phyloP scores from a whole-genome alignment of 1,140 invertebrate genomes.

The Drosophila elegans region DNA sequence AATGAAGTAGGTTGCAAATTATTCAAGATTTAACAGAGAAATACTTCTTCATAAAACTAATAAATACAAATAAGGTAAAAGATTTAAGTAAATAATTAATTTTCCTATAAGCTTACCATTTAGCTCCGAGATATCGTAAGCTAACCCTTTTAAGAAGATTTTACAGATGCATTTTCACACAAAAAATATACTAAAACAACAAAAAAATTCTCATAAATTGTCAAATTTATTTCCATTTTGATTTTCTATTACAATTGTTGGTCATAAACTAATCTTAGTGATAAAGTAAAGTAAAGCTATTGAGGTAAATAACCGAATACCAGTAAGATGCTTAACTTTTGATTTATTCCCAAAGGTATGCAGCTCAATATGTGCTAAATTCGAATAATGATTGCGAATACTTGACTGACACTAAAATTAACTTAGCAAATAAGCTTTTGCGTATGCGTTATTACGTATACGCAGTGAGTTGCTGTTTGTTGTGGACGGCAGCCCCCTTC shows the following conservation, averaged over 20 bases:
- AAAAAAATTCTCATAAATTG: too few species aligned
- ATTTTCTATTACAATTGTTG: too few species aligned
- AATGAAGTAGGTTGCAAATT: too few species aligned
- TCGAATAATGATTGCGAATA: conserved; percentile 42
- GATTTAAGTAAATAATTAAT: too few species aligned
- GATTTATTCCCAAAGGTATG: conserved; percentile 21
- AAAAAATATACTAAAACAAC: too few species aligned
- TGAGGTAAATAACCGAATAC: neutral
- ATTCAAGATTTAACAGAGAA: too few species aligned
- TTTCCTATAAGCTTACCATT: too few species aligned
- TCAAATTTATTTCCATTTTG: too few species aligned
- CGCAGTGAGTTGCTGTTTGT: conserved; percentile 8
- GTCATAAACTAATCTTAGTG: neutral
- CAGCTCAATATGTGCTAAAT: conserved; percentile 29
- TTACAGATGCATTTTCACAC: too few species aligned
- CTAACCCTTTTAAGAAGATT: too few species aligned
- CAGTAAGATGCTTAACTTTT: neutral
- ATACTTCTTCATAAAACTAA: neutral
- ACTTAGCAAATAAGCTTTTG: neutral
- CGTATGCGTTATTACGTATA: conserved; percentile 16
- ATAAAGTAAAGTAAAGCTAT: neutral
- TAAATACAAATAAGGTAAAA: too few species aligned
- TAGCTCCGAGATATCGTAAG: too few species aligned
- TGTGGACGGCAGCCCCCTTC: neutral
- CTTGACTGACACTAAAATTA: conserved; percentile 39